Evolutionary conservation across 2,888 invertebrate genomes (phyloP), one percentile per base, ranked within the genome.

Genomic region (Phyllotreta striolata): DNA sequence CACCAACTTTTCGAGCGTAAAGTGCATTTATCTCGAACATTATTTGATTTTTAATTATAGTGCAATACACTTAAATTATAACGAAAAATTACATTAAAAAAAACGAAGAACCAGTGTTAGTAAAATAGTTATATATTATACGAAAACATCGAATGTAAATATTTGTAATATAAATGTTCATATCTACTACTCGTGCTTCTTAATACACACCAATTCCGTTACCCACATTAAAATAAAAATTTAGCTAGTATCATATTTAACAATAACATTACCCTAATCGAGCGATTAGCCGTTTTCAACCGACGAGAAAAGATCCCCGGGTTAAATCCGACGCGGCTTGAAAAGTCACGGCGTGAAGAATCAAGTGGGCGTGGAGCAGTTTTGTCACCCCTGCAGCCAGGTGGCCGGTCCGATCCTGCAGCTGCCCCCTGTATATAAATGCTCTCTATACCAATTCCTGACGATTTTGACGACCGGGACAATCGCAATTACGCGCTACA

Each of bases 291-390:
- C 34, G 52, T 52, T 52, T 52, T 52, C n/a, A 52, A 52, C 49
- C 35, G 49, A 35, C 49, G 14, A 52, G 38, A 13, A 39, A 24
- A 24, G 24, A 24, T 24, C 24, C 24, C 52, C 43, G 24, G 43
- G 44, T 60, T 60, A 81, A 81, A 80, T 80, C 80, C 77, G 79
- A 77, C 72, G 75, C 79, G 80, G 79, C 81, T 81, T 80, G 79
- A 81, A 81, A 81, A 81, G 81, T 81, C 81, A 81, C 80, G 80
- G 78, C 78, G 77, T 77, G 77, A 80, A 80, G 80, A 81, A 81
- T 82, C 79, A 81, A 81, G 82, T 81, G 77, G 82, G 82, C 81
- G 82, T 81, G 79, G 55, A 55, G 37, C 78, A 76, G 75, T 79
- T 81, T 80, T 80, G 80, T 81, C 79, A 81, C 80, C 81, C 80